A percentile compares a stretch with the other conserved stretches of the same genome.
Evolutionary conservation across 2,888 invertebrate species (phyloP).

Genomic region (Pyrrhia umbra): DNA sequence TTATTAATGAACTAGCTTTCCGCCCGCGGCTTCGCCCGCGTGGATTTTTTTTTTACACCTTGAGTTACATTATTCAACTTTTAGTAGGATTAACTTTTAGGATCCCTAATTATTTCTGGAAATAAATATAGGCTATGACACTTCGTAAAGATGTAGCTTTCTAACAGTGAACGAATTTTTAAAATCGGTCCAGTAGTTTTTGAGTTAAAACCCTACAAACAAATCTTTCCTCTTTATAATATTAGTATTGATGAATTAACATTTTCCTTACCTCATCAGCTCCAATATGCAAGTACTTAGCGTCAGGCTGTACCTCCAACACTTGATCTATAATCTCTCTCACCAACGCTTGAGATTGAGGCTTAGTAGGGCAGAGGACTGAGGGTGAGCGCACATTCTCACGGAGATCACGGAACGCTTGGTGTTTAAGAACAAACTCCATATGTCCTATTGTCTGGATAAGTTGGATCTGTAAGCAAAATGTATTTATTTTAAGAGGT

Average conservation of each 20-base stretch:
- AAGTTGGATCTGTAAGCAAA: slow-evolving; percentile 90
- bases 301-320: slow-evolving; percentile 91
- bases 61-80: too few relatives aligned
- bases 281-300: slow-evolving; percentile 94
- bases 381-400: slow-evolving; percentile 92
- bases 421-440: slow-evolving; percentile 95
- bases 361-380: slow-evolving; percentile 93
- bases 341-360: slow-evolving; percentile 91
- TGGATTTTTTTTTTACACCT: too few relatives aligned
- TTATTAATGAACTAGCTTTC: too few relatives aligned
- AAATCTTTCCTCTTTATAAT: too few relatives aligned
- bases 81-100: too few relatives aligned
- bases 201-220: too few relatives aligned
- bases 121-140: too few relatives aligned
- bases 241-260: background rate
- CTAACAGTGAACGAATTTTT: too few relatives aligned
- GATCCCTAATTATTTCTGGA: too few relatives aligned
- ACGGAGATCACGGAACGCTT: slow-evolving; percentile 91
- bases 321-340: slow-evolving; percentile 93
- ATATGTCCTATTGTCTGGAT: slow-evolving; percentile 97
- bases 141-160: too few relatives aligned
- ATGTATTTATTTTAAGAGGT: background rate
- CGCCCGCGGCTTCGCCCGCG: too few relatives aligned
- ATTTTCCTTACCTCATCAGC: slow-evolving; percentile 92
- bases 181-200: too few relatives aligned